Conservation (phyloP, 1,140 invertebrate species). For the Ectropis grisescens region DNA sequence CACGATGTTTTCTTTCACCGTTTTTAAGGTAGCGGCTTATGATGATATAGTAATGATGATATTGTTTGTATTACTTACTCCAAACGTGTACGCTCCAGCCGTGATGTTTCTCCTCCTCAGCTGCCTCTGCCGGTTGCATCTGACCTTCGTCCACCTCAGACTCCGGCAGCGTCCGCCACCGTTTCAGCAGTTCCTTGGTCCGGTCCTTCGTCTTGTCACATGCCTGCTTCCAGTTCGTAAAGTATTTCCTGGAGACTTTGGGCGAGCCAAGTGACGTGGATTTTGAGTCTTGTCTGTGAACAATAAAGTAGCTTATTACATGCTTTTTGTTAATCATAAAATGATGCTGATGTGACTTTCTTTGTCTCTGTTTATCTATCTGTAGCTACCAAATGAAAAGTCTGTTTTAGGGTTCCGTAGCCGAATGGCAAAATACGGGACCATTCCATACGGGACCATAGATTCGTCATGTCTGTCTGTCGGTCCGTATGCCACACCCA, state of each 20-base stretch:
- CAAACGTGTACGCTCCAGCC: constrained; percentile 81
- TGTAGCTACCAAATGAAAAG: background rate
- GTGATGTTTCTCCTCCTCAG: constrained; percentile 41
- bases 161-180: constrained; percentile 77
- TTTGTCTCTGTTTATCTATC: background rate
- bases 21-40: no score
- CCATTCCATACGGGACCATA: no score
- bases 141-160: constrained; percentile 45
- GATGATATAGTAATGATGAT: no score
- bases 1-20: no score
- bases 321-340: constrained; percentile 1
- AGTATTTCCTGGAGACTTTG: constrained; percentile 76
- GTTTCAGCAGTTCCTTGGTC: constrained; percentile 77
- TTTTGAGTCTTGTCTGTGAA: constrained; percentile 54
- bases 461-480: no score
- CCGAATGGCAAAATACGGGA: no score
- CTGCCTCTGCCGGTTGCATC: constrained; percentile 36
- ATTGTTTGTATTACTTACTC: constrained; percentile 76
- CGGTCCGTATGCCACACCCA: no score
- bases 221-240: constrained; percentile 77
- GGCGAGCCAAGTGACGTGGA: constrained; percentile 49
- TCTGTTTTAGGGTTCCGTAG: no score
- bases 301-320: constrained; percentile 1
- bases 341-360: background rate
- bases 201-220: constrained; percentile 79